A percentile compares a stretch with the other conserved stretches of the same genome.
Evolutionary conservation across 2,888 invertebrate genomes (phyloP).

Genomic region (Spodoptera littoralis): DNA sequence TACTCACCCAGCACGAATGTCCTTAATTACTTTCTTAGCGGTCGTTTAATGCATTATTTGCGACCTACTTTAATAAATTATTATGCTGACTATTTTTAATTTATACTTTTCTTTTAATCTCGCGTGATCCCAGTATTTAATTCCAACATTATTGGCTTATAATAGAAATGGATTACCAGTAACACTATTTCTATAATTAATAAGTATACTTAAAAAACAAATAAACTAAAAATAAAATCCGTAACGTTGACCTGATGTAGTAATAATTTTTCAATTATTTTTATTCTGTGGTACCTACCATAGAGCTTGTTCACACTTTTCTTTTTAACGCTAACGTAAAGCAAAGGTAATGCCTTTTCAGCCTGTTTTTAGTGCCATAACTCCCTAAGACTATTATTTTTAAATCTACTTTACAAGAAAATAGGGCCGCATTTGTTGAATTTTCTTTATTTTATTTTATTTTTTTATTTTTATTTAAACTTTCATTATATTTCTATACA

Average conservation of each 20-base stretch:
- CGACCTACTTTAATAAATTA: slow-evolving; percentile 30
- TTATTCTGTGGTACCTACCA: too few species aligned
- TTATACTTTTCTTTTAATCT: background rate
- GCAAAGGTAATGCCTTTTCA: background rate
- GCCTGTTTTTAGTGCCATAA: background rate
- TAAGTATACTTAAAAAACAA: too few species aligned
- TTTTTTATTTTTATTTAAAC: too few species aligned
- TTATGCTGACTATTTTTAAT: slow-evolving; percentile 30
- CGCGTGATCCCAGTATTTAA: too few species aligned
- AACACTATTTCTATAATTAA: too few species aligned
- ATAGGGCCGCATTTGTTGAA: slow-evolving; percentile 5
- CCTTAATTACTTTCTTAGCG: slow-evolving; percentile 33
- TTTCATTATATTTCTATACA: too few species aligned
- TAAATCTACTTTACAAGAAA: slow-evolving; percentile 10
- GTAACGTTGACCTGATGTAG: too few species aligned
- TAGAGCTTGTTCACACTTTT: too few species aligned
- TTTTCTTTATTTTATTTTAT: too few species aligned
- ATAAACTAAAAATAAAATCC: too few species aligned
- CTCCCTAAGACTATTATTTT: slow-evolving; percentile 3
- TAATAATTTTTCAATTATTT: too few species aligned
- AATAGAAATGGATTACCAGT: background rate
- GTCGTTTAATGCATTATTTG: slow-evolving; percentile 12
- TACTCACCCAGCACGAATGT: slow-evolving; percentile 7
- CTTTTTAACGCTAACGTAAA: too few species aligned
- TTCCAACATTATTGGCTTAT: background rate